Conservation (phyloP, 2,113 vertebrate genomes). For the Chaetops frenatus region DNA sequence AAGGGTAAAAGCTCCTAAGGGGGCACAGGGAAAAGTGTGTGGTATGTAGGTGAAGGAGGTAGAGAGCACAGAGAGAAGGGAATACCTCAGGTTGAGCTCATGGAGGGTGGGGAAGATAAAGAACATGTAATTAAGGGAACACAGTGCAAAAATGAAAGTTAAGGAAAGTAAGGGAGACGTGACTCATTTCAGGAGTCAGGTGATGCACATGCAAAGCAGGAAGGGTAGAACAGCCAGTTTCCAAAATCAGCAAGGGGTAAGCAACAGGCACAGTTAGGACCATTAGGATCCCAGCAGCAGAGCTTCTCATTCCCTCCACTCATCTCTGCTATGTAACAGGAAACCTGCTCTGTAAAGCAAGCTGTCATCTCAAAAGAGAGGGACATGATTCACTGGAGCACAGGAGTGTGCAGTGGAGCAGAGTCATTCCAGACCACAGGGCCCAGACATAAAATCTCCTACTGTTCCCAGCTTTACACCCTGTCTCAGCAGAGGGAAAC, state of each 20-base stretch:
- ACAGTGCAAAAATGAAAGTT: not conserved
- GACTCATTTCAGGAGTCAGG: not conserved
- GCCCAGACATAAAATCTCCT: not conserved
- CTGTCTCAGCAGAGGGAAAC: not conserved
- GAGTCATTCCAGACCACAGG: not conserved
- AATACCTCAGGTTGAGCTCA: not conserved
- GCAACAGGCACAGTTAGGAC: not conserved
- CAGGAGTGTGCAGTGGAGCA: not conserved
- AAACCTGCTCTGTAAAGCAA: not conserved
- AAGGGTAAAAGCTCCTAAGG: not conserved
- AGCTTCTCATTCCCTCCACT: not conserved
- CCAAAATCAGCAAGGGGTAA: not conserved
- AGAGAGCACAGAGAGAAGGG: not conserved
- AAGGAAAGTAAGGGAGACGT: not conserved
- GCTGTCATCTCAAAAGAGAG: not conserved
- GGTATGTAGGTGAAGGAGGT: not conserved
- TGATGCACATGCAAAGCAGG: fast-evolving
- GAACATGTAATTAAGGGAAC: not conserved
- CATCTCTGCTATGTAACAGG: not conserved
- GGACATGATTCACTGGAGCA: not conserved
- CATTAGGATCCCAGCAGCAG: not conserved
- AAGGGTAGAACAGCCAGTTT: not conserved
- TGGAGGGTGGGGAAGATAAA: not conserved
- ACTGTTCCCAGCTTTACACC: not conserved
- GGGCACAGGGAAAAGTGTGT: no score